These are phyloP conservation scores for Chiridota heheva DNA, from an alignment of 35 echinoderm and acorn worm species.

Conservation along the genomic window DNA sequence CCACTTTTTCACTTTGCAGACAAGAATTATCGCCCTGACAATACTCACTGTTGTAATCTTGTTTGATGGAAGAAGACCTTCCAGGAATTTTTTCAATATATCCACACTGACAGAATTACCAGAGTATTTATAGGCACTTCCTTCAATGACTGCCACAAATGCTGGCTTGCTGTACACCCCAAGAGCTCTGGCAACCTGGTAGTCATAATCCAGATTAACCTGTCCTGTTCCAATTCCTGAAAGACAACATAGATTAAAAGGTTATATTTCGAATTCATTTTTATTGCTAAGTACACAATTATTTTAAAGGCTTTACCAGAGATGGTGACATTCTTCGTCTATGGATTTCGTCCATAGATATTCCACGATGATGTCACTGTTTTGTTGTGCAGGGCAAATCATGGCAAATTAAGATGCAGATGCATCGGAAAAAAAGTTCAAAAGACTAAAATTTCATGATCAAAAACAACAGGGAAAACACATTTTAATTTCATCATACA, in stretches of 20 bases:
- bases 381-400: too few relatives aligned
- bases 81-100: conserved; percentile 25
- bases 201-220: conserved; percentile 32
- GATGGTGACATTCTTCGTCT: not conserved
- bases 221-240: conserved; percentile 38
- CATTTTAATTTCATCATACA: too few relatives aligned
- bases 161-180: conserved; percentile 38
- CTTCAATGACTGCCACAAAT: conserved; percentile 22
- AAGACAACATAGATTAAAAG: not conserved
- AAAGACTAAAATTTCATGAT: too few relatives aligned
- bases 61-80: conserved; percentile 1
- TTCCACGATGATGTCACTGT: too few relatives aligned
- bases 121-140: conserved; percentile 23
- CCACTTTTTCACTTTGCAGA: too few relatives aligned
- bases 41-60: conserved; percentile 23
- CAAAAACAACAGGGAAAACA: too few relatives aligned
- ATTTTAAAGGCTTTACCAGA: not conserved
- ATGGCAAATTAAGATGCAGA: too few relatives aligned
- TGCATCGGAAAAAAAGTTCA: too few relatives aligned
- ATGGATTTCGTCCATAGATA: not conserved
- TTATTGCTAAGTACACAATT: not conserved
- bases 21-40: too few relatives aligned
- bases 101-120: conserved; percentile 20
- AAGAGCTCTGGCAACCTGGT: conserved; percentile 16
- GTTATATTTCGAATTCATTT: not conserved